phyloP scores from a whole-genome alignment of 2,888 invertebrate genomes.

The Dimorphilus gyrociliatus region DNA sequence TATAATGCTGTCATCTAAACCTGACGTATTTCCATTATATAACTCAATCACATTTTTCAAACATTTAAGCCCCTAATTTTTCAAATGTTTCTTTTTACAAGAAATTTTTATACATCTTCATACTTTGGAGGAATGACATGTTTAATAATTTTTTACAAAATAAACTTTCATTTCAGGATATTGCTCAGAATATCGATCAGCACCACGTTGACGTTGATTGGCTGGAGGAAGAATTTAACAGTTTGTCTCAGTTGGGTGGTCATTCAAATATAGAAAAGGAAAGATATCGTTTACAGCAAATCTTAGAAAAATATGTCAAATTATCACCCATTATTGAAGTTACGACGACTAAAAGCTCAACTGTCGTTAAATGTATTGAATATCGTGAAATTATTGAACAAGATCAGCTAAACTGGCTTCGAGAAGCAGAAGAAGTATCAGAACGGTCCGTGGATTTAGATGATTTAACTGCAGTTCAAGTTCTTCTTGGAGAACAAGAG shows the following conservation, averaged over 20 bases:
- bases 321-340: constrained; percentile 78
- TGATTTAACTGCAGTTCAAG: constrained; percentile 54
- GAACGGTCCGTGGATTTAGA: constrained; percentile 46
- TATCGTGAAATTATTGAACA: constrained; percentile 73
- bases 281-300: constrained; percentile 60
- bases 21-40: too few relatives aligned
- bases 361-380: constrained; percentile 76
- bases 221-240: constrained; percentile 76
- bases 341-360: constrained; percentile 78
- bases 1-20: too few relatives aligned
- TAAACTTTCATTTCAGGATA: constrained; percentile 50
- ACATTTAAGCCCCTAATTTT: too few relatives aligned
- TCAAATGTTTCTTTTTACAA: too few relatives aligned
- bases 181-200: constrained; percentile 72
- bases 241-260: constrained; percentile 60
- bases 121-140: background rate
- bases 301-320: constrained; percentile 57
- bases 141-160: background rate
- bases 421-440: constrained; percentile 7
- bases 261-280: constrained; percentile 61
- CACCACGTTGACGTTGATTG: constrained; percentile 87
- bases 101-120: too few relatives aligned
- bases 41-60: too few relatives aligned
- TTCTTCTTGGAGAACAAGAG: constrained; percentile 64
- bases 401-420: constrained; percentile 55